Evolutionary conservation across 2,797 vertebrate species (phyloP).

Genomic region (Rhyacichthys aspro): DNA sequence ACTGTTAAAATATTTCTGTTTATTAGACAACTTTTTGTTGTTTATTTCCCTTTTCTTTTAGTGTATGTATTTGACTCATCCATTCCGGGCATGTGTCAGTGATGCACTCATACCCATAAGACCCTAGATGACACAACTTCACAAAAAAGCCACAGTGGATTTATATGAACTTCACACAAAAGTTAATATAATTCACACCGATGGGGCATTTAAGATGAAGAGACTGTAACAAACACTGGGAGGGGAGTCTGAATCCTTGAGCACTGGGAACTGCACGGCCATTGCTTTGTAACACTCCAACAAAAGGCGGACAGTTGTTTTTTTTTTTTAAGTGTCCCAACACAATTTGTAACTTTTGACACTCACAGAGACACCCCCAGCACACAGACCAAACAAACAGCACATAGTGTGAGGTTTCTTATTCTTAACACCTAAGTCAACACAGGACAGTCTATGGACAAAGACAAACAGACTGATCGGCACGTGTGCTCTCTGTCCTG

Average conservation of each 20-base stretch:
- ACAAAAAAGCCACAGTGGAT: conserved; percentile 25
- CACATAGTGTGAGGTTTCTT: conserved; percentile 24
- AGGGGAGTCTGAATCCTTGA: conserved; percentile 9
- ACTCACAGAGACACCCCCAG: conserved; percentile 46
- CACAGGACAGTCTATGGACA: conserved; percentile 46
- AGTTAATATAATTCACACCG: conserved; percentile 3
- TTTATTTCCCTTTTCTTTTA: conserved; percentile 43
- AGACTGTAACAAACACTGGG: conserved; percentile 5
- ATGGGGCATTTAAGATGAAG: background rate
- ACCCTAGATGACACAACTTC: conserved; percentile 52
- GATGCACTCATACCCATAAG: conserved; percentile 51
- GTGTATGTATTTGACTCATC: conserved; percentile 48
- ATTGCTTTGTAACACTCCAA: conserved; percentile 6
- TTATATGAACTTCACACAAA: conserved; percentile 8
- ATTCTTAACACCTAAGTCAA: conserved; percentile 53
- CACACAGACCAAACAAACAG: conserved; percentile 53
- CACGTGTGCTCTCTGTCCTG: conserved; percentile 25
- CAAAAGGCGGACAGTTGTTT: conserved; percentile 70
- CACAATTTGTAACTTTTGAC: conserved; percentile 49
- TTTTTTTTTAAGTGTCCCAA: conserved; percentile 53
- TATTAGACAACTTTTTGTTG: background rate
- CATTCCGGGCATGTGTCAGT: conserved; percentile 54
- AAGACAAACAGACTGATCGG: conserved; percentile 56
- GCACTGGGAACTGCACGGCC: conserved; percentile 18
- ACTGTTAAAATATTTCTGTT: no score